Conservation (phyloP, 2,888 invertebrate genomes). For the Dolomedes plantarius region DNA sequence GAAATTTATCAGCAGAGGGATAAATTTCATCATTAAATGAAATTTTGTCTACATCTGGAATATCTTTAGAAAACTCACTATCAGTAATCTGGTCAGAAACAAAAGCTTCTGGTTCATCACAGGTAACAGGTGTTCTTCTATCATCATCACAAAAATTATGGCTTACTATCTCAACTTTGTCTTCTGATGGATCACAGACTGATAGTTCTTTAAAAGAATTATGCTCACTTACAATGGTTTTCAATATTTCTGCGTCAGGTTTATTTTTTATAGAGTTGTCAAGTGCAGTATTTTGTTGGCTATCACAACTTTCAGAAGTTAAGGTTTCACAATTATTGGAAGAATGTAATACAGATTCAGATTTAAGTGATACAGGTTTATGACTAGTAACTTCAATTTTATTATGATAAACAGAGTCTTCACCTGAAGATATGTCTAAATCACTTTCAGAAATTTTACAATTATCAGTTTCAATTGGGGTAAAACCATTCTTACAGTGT, state of each 20-base stretch:
- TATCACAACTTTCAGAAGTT: background rate
- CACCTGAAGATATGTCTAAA: background rate
- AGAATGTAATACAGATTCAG: background rate
- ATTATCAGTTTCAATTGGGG: constrained; percentile 3
- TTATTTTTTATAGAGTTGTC: background rate
- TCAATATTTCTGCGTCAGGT: background rate
- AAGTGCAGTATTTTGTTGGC: background rate
- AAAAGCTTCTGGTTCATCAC: background rate
- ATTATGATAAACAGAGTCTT: background rate
- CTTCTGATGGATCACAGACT: background rate
- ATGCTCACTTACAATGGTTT: background rate
- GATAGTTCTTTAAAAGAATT: background rate
- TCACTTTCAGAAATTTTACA: background rate
- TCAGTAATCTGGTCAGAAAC: background rate
- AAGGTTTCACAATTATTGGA: background rate
- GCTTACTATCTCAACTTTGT: background rate
- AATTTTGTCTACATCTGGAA: background rate
- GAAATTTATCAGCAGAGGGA: constrained; percentile 2
- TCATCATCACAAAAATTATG: background rate
- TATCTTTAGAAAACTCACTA: background rate
- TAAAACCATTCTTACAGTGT: background rate
- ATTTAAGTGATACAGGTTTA: constrained; percentile 26
- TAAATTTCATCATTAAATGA: background rate
- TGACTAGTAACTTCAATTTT: constrained; percentile 36
- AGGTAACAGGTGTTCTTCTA: background rate